These are phyloP conservation scores for Otocyon megalotis DNA, from an alignment of 2,113 vertebrate species.

Conservation along the genomic window DNA sequence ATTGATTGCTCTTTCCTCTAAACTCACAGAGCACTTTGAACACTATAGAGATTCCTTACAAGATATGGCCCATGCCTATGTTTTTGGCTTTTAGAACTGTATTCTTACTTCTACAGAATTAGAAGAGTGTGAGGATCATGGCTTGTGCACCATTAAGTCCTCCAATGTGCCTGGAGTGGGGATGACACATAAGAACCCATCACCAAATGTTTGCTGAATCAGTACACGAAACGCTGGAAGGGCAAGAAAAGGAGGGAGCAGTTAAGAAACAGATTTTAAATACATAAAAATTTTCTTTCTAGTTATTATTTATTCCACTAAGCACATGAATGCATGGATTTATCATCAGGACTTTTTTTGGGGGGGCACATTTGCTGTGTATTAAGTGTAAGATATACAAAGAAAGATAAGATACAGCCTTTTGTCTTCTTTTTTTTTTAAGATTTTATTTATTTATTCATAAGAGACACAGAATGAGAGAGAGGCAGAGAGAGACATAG, in stretches of 20 bases:
- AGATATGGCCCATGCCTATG: accelerated
- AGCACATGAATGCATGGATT: neutral
- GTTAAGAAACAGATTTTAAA: neutral
- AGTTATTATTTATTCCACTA: neutral
- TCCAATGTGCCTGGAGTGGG: neutral
- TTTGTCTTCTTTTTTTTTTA: neutral
- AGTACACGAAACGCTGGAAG: neutral
- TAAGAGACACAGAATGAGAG: no score
- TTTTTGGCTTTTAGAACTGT: neutral
- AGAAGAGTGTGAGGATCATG: neutral
- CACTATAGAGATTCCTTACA: neutral
- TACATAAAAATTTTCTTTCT: neutral
- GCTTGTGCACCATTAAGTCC: neutral
- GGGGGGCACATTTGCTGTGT: neutral
- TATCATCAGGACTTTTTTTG: neutral
- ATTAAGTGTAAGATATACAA: neutral
- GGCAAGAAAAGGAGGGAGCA: neutral
- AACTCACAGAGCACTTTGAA: neutral
- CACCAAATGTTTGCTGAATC: neutral
- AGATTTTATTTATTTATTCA: no score
- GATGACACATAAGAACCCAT: neutral
- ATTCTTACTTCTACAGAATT: neutral
- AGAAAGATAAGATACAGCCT: neutral
- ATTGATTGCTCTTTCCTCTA: neutral
- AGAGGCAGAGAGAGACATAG: no score